Evolutionary conservation across 2,888 invertebrate genomes (phyloP).

Genomic region (Scaptomyza caliginosa): DNA sequence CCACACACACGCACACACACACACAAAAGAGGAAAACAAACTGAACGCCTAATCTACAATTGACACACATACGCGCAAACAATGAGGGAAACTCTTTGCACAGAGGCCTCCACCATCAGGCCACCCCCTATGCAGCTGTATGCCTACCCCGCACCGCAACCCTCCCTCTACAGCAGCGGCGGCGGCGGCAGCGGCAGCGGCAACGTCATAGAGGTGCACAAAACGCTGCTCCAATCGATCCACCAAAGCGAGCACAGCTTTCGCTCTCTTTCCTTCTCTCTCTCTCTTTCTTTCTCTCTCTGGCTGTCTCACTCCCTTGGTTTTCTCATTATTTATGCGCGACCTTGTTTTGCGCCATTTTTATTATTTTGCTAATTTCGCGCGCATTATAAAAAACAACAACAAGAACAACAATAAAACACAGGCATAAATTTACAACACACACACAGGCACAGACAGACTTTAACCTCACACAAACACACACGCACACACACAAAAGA

Average conservation of each 20-base stretch:
- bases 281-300: no score
- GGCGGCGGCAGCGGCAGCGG: neutral
- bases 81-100: slow-evolving; percentile 70
- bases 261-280: neutral
- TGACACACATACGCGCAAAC: slow-evolving; percentile 76
- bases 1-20: slow-evolving; percentile 22
- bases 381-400: slow-evolving; percentile 68
- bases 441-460: slow-evolving; percentile 23
- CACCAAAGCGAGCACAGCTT: slow-evolving; percentile 57
- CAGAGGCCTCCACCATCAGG: slow-evolving; percentile 8
- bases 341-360: slow-evolving; percentile 79
- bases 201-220: slow-evolving; percentile 64
- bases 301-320: slow-evolving; percentile 31
- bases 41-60: slow-evolving; percentile 74
- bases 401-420: slow-evolving; percentile 19
- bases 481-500: no score
- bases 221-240: slow-evolving; percentile 66
- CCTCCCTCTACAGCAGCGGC: neutral
- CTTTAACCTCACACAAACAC: slow-evolving; percentile 7
- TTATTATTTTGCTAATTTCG: slow-evolving; percentile 77
- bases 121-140: neutral
- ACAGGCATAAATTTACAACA: slow-evolving; percentile 38
- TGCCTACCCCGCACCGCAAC: slow-evolving; percentile 6
- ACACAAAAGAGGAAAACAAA: slow-evolving; percentile 54
- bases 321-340: slow-evolving; percentile 78